Conservation (phyloP, 2,888 invertebrate genomes). For the Tuta absoluta region DNA sequence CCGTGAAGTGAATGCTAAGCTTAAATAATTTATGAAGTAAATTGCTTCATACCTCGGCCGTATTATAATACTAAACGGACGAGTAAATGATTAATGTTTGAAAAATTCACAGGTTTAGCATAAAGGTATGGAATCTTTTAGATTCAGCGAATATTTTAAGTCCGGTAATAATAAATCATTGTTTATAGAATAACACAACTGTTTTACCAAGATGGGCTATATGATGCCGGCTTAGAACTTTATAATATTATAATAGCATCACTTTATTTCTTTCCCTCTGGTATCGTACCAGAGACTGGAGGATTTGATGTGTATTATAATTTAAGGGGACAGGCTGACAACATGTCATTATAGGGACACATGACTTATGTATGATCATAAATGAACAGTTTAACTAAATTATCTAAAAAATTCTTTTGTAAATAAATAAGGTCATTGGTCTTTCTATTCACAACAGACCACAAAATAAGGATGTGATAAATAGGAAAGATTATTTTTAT, state of each 20-base stretch:
- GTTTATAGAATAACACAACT: too few species aligned
- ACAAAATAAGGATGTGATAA: neutral
- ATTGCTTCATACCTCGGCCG: neutral
- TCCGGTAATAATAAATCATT: neutral
- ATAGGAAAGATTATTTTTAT: neutral
- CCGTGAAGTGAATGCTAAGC: neutral
- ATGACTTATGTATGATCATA: too few species aligned
- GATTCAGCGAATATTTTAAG: neutral
- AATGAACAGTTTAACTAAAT: too few species aligned
- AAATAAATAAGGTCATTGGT: neutral
- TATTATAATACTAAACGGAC: slow-evolving; percentile 10
- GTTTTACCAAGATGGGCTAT: too few species aligned
- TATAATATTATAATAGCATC: too few species aligned
- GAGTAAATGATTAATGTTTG: slow-evolving; percentile 5
- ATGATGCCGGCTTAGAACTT: too few species aligned
- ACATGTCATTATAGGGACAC: too few species aligned
- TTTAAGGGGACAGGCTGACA: too few species aligned
- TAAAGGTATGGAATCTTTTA: neutral
- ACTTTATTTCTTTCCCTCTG: too few species aligned
- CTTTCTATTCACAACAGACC: neutral
- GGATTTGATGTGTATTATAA: too few species aligned
- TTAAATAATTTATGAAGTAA: slow-evolving; percentile 2
- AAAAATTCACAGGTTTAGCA: slow-evolving; percentile 13
- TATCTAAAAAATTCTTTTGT: neutral
- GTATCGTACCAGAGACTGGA: too few species aligned